A percentile compares a stretch with the other conserved stretches of the same genome.
These are phyloP conservation scores for Rhynchotus rufescens DNA, from an alignment of 2,797 vertebrate species.

Conservation along the genomic window DNA sequence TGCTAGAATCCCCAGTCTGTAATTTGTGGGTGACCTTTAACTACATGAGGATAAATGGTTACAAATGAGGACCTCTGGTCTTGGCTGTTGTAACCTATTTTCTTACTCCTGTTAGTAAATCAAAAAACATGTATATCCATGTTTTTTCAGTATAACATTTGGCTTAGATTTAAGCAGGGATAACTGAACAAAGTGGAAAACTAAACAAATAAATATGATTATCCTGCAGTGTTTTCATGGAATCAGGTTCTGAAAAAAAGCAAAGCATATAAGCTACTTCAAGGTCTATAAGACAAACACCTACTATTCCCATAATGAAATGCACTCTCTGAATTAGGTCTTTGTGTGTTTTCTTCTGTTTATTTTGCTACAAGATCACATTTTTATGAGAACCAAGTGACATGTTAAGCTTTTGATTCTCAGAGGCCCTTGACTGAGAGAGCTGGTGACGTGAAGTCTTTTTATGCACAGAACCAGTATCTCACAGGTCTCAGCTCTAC, in stretches of 20 bases:
- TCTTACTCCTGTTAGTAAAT: constrained; percentile 59
- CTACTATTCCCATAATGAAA: background rate
- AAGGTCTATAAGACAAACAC: background rate
- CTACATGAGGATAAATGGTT: constrained; percentile 38
- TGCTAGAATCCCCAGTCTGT: constrained; percentile 37
- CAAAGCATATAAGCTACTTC: background rate
- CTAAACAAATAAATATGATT: constrained; percentile 66
- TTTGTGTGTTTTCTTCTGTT: constrained; percentile 14
- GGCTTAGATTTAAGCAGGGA: constrained; percentile 67
- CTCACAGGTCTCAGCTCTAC: too few species aligned
- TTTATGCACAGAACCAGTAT: background rate
- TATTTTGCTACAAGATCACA: constrained; percentile 17
- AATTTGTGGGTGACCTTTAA: constrained; percentile 72
- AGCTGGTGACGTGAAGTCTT: rapidly evolving
- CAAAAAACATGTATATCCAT: constrained; percentile 38
- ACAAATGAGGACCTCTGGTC: constrained; percentile 58
- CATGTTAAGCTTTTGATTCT: background rate
- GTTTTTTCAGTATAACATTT: constrained; percentile 59
- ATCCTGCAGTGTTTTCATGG: constrained; percentile 36
- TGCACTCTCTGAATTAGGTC: constrained; percentile 17
- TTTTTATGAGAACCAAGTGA: background rate
- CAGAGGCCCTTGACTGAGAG: background rate
- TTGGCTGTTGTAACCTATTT: constrained; percentile 48
- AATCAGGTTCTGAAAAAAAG: constrained; percentile 28
- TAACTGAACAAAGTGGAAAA: constrained; percentile 61